Percentiles rank a stretch among this genome's conserved stretches.
Conservation (phyloP, 2,888 invertebrate genomes). For the Anoplius nigerrimus region DNA sequence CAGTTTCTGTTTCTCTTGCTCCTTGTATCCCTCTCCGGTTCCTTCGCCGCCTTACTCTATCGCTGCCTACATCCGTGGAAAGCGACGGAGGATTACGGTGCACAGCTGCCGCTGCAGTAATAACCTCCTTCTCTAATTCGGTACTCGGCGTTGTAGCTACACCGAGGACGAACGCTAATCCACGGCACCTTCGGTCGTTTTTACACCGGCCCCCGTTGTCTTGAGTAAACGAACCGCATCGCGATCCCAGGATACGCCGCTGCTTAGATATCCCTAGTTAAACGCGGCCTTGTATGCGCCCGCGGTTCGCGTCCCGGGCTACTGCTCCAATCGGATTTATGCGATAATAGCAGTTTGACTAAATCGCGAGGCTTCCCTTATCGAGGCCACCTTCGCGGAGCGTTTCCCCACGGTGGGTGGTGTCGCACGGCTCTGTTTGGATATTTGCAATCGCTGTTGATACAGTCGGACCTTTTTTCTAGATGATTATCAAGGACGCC, state of each 20-base stretch:
- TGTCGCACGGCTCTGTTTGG: no score
- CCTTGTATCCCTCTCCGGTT: no score
- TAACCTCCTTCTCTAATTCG: conserved; percentile 62
- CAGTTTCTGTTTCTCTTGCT: no score
- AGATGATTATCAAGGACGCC: no score
- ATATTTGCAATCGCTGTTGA: no score
- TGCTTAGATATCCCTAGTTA: conserved; percentile 5
- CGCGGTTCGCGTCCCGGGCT: neutral
- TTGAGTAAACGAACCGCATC: conserved; percentile 42
- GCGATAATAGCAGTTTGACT: no score
- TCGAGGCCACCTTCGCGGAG: no score
- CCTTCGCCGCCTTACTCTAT: conserved; percentile 32
- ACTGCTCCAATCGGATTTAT: no score
- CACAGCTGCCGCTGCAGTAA: conserved; percentile 66
- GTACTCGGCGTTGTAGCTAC: conserved; percentile 17
- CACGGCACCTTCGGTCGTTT: conserved; percentile 33
- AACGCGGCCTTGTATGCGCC: neutral
- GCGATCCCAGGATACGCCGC: neutral
- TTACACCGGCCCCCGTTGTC: conserved; percentile 34
- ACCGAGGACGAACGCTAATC: conserved; percentile 21
- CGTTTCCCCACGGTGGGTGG: no score
- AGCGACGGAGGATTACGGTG: conserved; percentile 55
- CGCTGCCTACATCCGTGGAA: conserved; percentile 38
- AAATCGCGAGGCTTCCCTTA: no score
- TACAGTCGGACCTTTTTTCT: no score